Evolutionary conservation across 2,113 vertebrate species (phyloP).

Genomic region (Chiloscyllium plagiosum): DNA sequence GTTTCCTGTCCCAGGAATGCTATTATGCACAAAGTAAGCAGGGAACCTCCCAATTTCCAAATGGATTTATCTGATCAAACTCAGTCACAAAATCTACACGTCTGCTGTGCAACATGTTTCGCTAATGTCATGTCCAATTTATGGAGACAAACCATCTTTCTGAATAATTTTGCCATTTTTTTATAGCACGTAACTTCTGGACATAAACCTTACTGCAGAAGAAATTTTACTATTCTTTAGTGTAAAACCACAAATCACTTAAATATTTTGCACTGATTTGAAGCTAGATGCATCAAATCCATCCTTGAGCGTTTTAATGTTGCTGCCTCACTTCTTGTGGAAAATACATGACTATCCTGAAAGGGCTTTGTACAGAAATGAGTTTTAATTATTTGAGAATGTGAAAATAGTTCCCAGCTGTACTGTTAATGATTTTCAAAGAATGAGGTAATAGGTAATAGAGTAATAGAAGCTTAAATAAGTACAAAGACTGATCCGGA

Average conservation of each 20-base stretch:
- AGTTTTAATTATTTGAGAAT: background rate
- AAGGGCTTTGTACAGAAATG: background rate
- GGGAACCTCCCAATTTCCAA: background rate
- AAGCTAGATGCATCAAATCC: background rate
- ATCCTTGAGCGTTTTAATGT: background rate
- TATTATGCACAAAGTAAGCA: background rate
- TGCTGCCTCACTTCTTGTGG: background rate
- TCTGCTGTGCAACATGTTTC: background rate
- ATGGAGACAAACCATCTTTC: background rate
- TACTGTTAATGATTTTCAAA: background rate
- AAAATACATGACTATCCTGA: background rate
- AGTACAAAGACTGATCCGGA: no score
- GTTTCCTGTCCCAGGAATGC: background rate
- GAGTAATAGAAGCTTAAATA: no score
- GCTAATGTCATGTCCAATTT: background rate
- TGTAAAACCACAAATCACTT: background rate
- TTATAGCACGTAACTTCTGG: background rate
- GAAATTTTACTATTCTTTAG: background rate
- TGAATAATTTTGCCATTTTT: background rate
- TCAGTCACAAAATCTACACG: background rate
- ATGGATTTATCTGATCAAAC: background rate
- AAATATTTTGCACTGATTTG: background rate
- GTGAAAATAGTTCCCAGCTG: background rate
- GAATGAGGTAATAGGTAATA: no score
- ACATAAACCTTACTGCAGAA: background rate